Conservation (phyloP, 2,888 invertebrate genomes). For the Cataglyphis albicans region DNA sequence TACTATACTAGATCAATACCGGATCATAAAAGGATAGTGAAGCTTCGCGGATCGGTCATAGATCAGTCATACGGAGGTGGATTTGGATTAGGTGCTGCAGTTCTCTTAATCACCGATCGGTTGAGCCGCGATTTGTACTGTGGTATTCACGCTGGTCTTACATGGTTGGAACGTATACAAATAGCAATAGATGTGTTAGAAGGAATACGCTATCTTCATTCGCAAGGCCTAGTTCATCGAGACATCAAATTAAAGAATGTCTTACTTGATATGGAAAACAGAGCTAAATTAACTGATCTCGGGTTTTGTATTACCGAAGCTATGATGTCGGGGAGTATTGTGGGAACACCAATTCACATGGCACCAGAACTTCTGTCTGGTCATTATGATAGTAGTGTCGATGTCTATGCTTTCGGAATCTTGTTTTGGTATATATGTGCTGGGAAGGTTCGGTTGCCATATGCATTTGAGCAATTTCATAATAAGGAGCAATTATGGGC, state of each 20-base stretch:
- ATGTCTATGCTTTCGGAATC: conserved; percentile 96
- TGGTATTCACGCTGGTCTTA: conserved; percentile 90
- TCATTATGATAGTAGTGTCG: conserved; percentile 93
- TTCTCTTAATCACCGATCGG: conserved; percentile 93
- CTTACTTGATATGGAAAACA: conserved; percentile 90
- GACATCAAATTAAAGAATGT: conserved; percentile 97
- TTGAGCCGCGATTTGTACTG: conserved; percentile 92
- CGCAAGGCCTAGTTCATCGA: conserved; percentile 93
- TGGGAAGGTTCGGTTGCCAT: conserved; percentile 92
- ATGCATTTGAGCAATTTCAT: conserved; percentile 93
- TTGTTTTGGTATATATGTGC: conserved; percentile 96
- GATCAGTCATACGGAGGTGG: conserved; percentile 92
- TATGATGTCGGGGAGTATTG: conserved; percentile 95
- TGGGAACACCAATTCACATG: conserved; percentile 96
- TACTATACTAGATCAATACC: conserved; percentile 95
- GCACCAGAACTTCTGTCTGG: conserved; percentile 95
- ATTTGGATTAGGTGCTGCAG: conserved; percentile 88
- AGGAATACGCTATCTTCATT: conserved; percentile 95
- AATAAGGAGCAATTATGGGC: conserved; percentile 95
- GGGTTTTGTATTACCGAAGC: conserved; percentile 96
- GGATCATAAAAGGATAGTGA: conserved; percentile 92
- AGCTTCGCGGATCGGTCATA: conserved; percentile 92
- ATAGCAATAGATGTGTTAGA: conserved; percentile 94
- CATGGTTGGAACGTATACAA: conserved; percentile 89
- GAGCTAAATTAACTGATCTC: conserved; percentile 94